These are phyloP conservation scores for Tridacna gigas DNA, from an alignment of 2,888 invertebrate species.

Conservation along the genomic window DNA sequence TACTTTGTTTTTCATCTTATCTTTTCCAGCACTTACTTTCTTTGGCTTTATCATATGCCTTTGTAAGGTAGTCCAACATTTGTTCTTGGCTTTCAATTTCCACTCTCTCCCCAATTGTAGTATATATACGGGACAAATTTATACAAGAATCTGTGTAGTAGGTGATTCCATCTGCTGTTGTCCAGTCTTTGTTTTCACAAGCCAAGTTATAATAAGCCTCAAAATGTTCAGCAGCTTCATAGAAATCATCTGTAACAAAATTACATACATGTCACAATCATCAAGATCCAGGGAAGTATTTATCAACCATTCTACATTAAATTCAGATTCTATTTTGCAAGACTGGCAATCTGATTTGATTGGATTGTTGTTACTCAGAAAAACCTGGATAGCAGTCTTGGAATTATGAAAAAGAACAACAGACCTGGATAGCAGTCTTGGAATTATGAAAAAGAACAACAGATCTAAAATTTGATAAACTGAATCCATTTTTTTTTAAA, in stretches of 20 bases:
- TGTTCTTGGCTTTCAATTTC: constrained; percentile 69
- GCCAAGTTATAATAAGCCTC: constrained; percentile 81
- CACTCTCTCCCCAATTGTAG: constrained; percentile 74
- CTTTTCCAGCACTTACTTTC: constrained; percentile 76
- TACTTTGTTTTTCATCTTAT: too few species aligned
- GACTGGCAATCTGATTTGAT: too few species aligned
- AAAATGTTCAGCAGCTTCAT: constrained; percentile 82
- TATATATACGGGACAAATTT: constrained; percentile 81
- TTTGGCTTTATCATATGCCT: constrained; percentile 82
- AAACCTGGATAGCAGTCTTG: too few species aligned
- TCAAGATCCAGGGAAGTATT: too few species aligned
- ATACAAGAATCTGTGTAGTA: constrained; percentile 81
- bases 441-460: too few species aligned
- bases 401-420: too few species aligned
- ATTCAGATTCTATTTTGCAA: too few species aligned
- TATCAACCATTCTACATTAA: too few species aligned
- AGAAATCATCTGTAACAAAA: constrained; percentile 72
- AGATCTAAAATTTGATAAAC: too few species aligned
- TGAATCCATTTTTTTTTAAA: too few species aligned
- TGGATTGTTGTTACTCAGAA: too few species aligned
- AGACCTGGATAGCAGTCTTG: too few species aligned
- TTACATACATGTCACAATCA: background rate
- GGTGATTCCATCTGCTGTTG: constrained; percentile 71
- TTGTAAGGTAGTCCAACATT: constrained; percentile 77
- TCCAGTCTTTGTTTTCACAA: constrained; percentile 78